A percentile compares a stretch with the other conserved stretches of the same genome.
These are phyloP conservation scores for Pachyseris speciosa DNA, from an alignment of 64 coral and sea anemone species.

Conservation along the genomic window DNA sequence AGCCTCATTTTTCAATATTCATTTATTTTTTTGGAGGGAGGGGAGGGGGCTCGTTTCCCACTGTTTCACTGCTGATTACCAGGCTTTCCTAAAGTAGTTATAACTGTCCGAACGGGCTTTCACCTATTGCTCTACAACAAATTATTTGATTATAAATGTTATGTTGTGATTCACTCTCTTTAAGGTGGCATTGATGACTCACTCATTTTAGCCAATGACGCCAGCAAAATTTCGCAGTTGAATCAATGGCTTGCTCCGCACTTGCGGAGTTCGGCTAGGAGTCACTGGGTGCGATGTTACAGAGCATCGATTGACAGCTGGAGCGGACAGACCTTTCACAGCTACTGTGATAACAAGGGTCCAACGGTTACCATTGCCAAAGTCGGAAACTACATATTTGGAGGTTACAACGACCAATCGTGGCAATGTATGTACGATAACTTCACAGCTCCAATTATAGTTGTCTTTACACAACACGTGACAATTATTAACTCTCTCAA, in stretches of 20 bases:
- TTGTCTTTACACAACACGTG: too few species aligned
- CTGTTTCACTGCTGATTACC: too few species aligned
- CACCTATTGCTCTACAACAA: too few species aligned
- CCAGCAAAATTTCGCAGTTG: not conserved
- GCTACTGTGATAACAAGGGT: not conserved
- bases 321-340: constrained; percentile 18
- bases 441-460: too few species aligned
- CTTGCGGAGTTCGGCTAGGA: not conserved
- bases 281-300: constrained; percentile 36
- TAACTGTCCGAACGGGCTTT: too few species aligned
- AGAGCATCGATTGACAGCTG: not conserved
- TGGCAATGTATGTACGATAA: constrained; percentile 16
- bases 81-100: too few species aligned
- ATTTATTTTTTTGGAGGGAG: too few species aligned
- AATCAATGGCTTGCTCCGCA: not conserved
- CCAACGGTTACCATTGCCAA: constrained; percentile 49
- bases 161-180: too few species aligned
- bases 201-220: not conserved
- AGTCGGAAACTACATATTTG: constrained; percentile 42
- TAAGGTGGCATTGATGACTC: constrained; percentile 38
- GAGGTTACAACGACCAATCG: constrained; percentile 40
- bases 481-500: too few species aligned
- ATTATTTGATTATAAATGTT: too few species aligned
- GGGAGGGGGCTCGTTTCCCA: too few species aligned
- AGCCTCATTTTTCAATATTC: too few species aligned